Percentiles rank a stretch among this genome's conserved stretches.
Conservation (phyloP, 1,140 invertebrate genomes). For the Temnothorax curvispinosus region DNA sequence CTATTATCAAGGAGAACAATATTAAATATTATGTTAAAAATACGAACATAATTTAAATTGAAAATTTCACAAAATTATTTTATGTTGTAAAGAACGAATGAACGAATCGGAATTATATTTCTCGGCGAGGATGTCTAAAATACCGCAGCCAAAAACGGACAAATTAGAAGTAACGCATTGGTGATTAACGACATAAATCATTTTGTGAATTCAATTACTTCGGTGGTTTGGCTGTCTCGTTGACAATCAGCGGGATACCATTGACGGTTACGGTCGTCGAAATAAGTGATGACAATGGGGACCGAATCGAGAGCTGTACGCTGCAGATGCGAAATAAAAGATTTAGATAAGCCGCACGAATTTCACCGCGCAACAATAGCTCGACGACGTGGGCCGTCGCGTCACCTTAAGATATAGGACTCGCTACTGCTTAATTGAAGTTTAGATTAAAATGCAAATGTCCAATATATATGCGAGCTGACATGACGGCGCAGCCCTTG, state of each 20-base stretch:
- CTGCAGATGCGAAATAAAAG: slow-evolving; percentile 16
- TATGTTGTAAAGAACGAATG: background rate
- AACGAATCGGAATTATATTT: background rate
- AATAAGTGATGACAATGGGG: background rate
- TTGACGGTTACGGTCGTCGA: background rate
- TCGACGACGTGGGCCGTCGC: background rate
- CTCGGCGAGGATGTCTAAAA: background rate
- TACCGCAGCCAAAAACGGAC: background rate
- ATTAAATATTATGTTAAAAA: background rate
- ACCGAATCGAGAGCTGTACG: background rate
- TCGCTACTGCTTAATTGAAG: slow-evolving; percentile 51
- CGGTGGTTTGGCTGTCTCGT: background rate
- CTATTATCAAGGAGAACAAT: background rate
- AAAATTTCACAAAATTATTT: background rate
- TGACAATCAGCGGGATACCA: background rate
- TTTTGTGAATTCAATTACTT: background rate
- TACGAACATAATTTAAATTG: background rate
- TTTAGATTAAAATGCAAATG: slow-evolving; percentile 63
- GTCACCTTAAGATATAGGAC: slow-evolving; percentile 22
- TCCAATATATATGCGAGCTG: slow-evolving; percentile 55
- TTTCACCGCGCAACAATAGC: slow-evolving; percentile 40
- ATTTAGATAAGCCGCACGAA: slow-evolving; percentile 41
- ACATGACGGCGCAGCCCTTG: slow-evolving; percentile 7
- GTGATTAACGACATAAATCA: background rate
- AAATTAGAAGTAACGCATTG: background rate